Conservation (phyloP, 2,113 vertebrate species). For the Sinocyclocheilus grahami region DNA sequence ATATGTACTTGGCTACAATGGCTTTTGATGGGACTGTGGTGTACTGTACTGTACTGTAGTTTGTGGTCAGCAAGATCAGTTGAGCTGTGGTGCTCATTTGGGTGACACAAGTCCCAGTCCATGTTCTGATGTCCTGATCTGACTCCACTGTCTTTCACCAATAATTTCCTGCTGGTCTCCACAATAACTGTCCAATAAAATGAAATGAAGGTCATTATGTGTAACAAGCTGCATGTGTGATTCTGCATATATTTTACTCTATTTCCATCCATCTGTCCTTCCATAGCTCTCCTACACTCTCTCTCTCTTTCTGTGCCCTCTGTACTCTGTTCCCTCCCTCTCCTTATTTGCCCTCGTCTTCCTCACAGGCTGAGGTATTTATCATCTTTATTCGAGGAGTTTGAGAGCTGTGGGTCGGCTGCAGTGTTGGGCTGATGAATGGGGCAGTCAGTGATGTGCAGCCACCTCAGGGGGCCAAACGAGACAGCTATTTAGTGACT, state of each 20-base stretch:
- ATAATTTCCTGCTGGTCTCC: too few species aligned
- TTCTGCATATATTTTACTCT: neutral
- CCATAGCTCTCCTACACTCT: conserved; percentile 50
- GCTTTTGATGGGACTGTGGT: neutral
- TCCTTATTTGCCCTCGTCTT: conserved; percentile 41
- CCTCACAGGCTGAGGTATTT: conserved; percentile 66
- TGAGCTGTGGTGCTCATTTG: neutral
- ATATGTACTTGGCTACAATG: neutral
- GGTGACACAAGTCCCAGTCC: too few species aligned
- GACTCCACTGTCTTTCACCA: neutral
- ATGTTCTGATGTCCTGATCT: neutral
- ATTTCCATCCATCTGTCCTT: conserved; percentile 7
- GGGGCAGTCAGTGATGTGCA: conserved; percentile 73
- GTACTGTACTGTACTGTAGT: neutral
- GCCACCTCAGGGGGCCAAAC: conserved; percentile 75
- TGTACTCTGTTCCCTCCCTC: conserved; percentile 59
- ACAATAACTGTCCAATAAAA: too few species aligned
- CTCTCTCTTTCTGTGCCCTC: conserved; percentile 40
- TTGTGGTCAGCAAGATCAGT: neutral
- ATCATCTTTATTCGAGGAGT: conserved; percentile 75
- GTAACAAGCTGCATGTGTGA: neutral
- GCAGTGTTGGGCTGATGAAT: conserved; percentile 72
- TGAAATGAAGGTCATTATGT: too few species aligned
- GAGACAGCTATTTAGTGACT: conserved; percentile 80
- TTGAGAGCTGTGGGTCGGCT: conserved; percentile 65